Evolutionary conservation across 2,888 invertebrate genomes (phyloP).

Genomic region (Archaeoteleia sp.): DNA sequence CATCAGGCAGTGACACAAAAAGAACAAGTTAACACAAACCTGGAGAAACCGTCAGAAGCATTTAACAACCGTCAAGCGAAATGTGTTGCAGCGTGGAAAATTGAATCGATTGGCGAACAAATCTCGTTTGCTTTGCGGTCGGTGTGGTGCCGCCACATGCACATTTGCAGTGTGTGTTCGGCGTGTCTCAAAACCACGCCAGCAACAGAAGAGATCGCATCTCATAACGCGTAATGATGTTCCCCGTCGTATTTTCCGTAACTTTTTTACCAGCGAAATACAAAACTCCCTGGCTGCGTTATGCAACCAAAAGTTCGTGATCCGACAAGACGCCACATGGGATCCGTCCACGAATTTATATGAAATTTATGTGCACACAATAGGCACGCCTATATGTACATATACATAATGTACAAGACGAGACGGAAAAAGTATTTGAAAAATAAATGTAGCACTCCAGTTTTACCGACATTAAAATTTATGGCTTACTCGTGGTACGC

Average conservation of each 20-base stretch:
- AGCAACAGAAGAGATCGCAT: conserved; percentile 34
- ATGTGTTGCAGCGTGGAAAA: conserved; percentile 39
- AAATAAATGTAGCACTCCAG: conserved; percentile 38
- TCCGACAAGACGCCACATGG: conserved; percentile 42
- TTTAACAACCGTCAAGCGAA: conserved; percentile 41
- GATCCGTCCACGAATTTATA: conserved; percentile 42
- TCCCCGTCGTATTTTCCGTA: no score
- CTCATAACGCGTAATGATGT: no score
- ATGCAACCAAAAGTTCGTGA: neutral
- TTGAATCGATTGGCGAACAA: conserved; percentile 50
- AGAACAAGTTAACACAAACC: conserved; percentile 34
- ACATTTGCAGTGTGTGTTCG: conserved; percentile 19
- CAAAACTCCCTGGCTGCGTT: no score
- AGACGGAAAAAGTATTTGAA: conserved; percentile 35
- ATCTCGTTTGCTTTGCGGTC: conserved; percentile 49
- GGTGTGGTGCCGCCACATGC: conserved; percentile 41
- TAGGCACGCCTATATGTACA: conserved; percentile 5
- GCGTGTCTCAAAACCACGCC: conserved; percentile 25
- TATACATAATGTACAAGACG: conserved; percentile 15
- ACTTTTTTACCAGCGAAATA: no score
- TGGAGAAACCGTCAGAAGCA: conserved; percentile 31
- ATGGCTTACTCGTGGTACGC: conserved; percentile 14
- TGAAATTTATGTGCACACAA: conserved; percentile 42
- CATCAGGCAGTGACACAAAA: no score
- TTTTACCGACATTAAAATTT: conserved; percentile 37